Evolutionary conservation across 1,140 invertebrate species (phyloP), one percentile per base, ranked within the genome.

Genomic region (Atta texana): DNA sequence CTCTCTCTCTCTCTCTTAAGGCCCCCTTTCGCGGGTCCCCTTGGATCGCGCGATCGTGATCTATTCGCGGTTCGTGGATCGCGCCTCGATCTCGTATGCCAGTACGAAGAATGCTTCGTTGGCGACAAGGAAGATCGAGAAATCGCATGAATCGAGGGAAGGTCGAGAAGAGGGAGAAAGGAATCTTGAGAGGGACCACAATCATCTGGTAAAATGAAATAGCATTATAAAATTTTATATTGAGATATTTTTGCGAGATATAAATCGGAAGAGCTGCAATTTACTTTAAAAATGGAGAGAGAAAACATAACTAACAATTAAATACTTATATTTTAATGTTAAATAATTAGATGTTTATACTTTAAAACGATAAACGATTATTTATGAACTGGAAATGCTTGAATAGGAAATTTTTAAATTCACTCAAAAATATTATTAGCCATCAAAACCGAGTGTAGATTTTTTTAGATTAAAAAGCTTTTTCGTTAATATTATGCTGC

Each of bases 31-130:
- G 77, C 77, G 77, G 49, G 76, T 68, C 59, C 74, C 31, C 6
- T 39, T 21, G 68, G 18, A 82, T 72, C 39, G 55, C 76, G 68
- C 69, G 69, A 87, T 89, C 76, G 28, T 63, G 81, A 88, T 88
- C 88, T 75, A 86, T 63, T 86, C 81, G 64, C 49, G 63, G 12
- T n/a, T 21, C 12, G 39, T 74, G 74, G 61, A 86, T 88, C 75
- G 68, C 21, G 68, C 16, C 63, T 51, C 64, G 86, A 88, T 89
- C 80, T 53, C 51, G n/a, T 39, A 51, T n/a, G 57, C 66, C 64
- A 66, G 44, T 64, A 63, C 68, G 49, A 51, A 21, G 53, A 16
- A 64, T 49, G 87, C 51, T 14, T 53, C 49, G 34, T 49, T 18
- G 55, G 3, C 57, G 63, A 57, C 51, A 44, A 77, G 59, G n/a